Evolutionary conservation across 2,113 vertebrate genomes (phyloP).

Genomic region (Aspiorhynchus laticeps): DNA sequence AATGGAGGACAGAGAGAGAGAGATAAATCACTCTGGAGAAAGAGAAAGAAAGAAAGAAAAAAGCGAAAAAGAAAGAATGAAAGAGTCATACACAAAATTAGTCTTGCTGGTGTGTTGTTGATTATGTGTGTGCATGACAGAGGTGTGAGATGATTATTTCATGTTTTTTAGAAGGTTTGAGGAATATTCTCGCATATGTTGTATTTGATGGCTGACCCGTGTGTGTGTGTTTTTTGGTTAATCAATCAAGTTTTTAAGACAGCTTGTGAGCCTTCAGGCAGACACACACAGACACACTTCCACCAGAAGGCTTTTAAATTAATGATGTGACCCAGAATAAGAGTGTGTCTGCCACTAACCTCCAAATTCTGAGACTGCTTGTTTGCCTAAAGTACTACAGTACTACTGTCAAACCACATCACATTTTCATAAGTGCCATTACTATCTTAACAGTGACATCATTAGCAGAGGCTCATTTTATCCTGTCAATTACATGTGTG

Average conservation of each 20-base stretch:
- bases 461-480: neutral
- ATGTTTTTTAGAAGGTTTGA: neutral
- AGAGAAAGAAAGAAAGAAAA: neutral
- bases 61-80: too few relatives aligned
- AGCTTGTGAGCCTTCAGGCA: neutral
- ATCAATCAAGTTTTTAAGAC: slow-evolving; percentile 8
- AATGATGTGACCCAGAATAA: slow-evolving; percentile 31
- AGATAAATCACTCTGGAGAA: neutral
- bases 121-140: neutral
- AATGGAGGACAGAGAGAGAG: neutral
- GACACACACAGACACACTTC: slow-evolving; percentile 7
- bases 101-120: neutral
- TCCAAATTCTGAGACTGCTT: neutral
- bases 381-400: slow-evolving; percentile 11
- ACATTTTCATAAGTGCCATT: neutral
- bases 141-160: neutral
- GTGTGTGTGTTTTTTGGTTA: neutral
- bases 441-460: neutral
- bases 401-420: slow-evolving; percentile 1
- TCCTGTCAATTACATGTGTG: neutral
- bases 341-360: neutral
- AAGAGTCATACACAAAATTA: neutral
- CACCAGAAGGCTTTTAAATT: slow-evolving; percentile 30
- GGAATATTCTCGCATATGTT: neutral
- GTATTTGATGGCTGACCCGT: neutral